These are phyloP conservation scores for Amblyornis subalaris DNA, from an alignment of 2,113 vertebrate genomes.

Conservation along the genomic window DNA sequence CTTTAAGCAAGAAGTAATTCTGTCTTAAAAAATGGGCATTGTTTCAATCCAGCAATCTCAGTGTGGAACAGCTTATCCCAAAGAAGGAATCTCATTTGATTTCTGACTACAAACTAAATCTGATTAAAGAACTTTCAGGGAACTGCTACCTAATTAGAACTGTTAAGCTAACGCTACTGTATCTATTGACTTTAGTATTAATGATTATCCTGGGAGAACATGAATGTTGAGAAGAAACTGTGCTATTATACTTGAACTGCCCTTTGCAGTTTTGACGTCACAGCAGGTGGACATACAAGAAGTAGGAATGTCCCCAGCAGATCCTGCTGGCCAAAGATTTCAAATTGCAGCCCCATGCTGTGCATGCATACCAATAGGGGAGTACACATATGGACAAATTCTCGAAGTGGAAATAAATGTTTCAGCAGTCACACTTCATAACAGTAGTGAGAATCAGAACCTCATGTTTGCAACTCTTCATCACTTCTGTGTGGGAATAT, in stretches of 20 bases:
- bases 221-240: neutral
- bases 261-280: neutral
- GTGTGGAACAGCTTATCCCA: neutral
- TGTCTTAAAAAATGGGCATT: neutral
- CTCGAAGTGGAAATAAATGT: neutral
- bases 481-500: slow-evolving; percentile 6
- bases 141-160: neutral
- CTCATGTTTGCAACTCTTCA: slow-evolving; percentile 12
- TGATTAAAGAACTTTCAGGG: neutral
- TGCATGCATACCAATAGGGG: neutral
- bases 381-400: neutral
- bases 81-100: neutral
- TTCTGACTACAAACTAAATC: neutral
- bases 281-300: neutral
- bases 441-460: slow-evolving; percentile 23
- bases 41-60: neutral
- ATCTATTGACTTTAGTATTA: neutral
- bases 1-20: neutral
- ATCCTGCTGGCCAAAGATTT: neutral
- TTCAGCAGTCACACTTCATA: neutral
- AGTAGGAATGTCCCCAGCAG: neutral
- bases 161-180: neutral
- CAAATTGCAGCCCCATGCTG: neutral
- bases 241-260: neutral
- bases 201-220: neutral